Evolutionary conservation across 2,113 vertebrate species (phyloP).

Genomic region (Antennarius striatus): DNA sequence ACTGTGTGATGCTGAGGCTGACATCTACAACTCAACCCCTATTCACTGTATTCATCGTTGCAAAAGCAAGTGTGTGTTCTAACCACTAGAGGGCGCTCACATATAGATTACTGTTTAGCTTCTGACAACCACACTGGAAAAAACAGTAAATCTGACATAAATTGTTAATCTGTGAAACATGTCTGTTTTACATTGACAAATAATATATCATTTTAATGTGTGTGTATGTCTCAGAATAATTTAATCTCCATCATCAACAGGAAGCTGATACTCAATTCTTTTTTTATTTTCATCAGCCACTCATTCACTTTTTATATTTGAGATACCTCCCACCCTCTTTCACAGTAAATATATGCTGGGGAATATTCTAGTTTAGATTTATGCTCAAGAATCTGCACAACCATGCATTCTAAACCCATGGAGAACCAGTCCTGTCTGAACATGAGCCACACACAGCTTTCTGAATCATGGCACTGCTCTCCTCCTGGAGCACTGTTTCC

Average conservation of each 20-base stretch:
- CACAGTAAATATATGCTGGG: too few species aligned
- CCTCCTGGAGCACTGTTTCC: constrained; percentile 13
- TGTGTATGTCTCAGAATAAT: too few species aligned
- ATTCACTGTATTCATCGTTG: not conserved
- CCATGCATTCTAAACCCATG: too few species aligned
- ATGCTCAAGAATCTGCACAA: too few species aligned
- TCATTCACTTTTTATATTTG: not conserved
- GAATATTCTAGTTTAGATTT: too few species aligned
- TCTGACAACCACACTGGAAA: not conserved
- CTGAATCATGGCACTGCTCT: constrained; percentile 22
- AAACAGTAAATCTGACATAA: too few species aligned
- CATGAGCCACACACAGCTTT: constrained; percentile 25
- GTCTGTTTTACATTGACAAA: too few species aligned
- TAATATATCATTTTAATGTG: too few species aligned
- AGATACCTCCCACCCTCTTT: not conserved
- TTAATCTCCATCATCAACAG: too few species aligned
- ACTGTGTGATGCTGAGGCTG: constrained; percentile 13
- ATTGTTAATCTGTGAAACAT: too few species aligned
- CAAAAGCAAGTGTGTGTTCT: not conserved
- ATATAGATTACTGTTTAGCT: constrained; percentile 12
- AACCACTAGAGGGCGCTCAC: constrained; percentile 69
- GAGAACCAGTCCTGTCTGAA: constrained; percentile 13
- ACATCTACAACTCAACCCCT: constrained; percentile 1
- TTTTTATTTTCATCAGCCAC: not conserved
- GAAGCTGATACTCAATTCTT: too few species aligned